These are phyloP conservation scores for Dendroctonus ponderosae DNA, from an alignment of 1,140 invertebrate genomes.

Conservation along the genomic window DNA sequence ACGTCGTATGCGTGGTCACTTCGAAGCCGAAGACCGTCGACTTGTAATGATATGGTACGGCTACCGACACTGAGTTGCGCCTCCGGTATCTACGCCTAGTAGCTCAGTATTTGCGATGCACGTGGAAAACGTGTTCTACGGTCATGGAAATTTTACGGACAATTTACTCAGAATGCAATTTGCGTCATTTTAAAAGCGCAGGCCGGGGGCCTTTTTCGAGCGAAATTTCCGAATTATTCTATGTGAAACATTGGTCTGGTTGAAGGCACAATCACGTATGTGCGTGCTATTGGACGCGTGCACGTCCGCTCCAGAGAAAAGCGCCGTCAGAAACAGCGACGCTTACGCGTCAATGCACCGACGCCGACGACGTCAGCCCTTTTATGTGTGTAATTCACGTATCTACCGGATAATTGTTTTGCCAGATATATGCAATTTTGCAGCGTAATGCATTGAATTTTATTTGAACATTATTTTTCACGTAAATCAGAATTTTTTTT, in stretches of 20 bases:
- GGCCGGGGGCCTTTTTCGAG: too few relatives aligned
- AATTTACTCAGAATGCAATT: background rate
- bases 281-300: slow-evolving; percentile 7
- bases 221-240: too few relatives aligned
- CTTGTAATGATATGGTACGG: slow-evolving; percentile 11
- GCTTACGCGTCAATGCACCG: slow-evolving; percentile 25
- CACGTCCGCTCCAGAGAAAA: slow-evolving; percentile 8
- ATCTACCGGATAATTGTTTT: too few relatives aligned
- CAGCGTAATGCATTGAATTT: too few relatives aligned
- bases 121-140: slow-evolving; percentile 1
- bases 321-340: slow-evolving; percentile 18
- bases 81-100: slow-evolving; percentile 11
- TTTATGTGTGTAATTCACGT: too few relatives aligned
- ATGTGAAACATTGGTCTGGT: background rate
- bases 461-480: too few relatives aligned
- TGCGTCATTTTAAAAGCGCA: too few relatives aligned
- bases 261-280: slow-evolving; percentile 3
- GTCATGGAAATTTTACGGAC: background rate
- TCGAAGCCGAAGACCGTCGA: background rate
- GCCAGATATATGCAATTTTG: too few relatives aligned
- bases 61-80: slow-evolving; percentile 14
- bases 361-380: slow-evolving; percentile 8
- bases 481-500: too few relatives aligned
- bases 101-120: slow-evolving; percentile 11
- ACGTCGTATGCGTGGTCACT: slow-evolving; percentile 18